Evolutionary conservation across 2,113 vertebrate species (phyloP).

Genomic region (Zapornia atra): DNA sequence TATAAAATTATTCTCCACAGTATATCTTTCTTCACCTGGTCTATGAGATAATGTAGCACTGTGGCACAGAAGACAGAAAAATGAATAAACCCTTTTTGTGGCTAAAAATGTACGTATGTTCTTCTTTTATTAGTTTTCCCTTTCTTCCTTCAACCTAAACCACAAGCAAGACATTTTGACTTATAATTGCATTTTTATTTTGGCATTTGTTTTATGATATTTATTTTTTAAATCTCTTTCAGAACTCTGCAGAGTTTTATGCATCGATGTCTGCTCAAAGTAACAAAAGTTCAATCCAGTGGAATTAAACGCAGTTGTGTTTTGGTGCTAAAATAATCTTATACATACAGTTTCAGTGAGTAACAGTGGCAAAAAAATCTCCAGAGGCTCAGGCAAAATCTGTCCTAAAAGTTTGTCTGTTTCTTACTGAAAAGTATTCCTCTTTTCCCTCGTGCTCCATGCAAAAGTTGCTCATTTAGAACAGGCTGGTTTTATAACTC

Average conservation of each 20-base stretch:
- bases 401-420: background rate
- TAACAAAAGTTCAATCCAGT: conserved; percentile 26
- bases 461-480: background rate
- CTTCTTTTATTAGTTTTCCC: background rate
- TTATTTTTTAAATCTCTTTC: conserved; percentile 34
- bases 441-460: background rate
- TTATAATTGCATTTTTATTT: conserved; percentile 37
- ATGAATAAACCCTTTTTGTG: background rate
- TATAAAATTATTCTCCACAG: background rate
- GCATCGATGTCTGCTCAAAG: background rate
- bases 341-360: background rate
- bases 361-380: background rate
- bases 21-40: background rate
- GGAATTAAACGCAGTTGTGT: conserved; percentile 36
- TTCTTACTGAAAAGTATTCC: background rate
- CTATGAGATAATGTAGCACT: background rate
- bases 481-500: background rate
- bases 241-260: background rate
- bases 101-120: background rate
- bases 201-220: conserved; percentile 17
- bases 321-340: conserved; percentile 55
- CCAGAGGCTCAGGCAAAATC: conserved; percentile 1
- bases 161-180: background rate
- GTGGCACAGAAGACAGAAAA: background rate
- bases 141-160: conserved; percentile 1